Evolutionary conservation across 2,888 invertebrate genomes (phyloP).

Genomic region (Crocallis elinguaria): DNA sequence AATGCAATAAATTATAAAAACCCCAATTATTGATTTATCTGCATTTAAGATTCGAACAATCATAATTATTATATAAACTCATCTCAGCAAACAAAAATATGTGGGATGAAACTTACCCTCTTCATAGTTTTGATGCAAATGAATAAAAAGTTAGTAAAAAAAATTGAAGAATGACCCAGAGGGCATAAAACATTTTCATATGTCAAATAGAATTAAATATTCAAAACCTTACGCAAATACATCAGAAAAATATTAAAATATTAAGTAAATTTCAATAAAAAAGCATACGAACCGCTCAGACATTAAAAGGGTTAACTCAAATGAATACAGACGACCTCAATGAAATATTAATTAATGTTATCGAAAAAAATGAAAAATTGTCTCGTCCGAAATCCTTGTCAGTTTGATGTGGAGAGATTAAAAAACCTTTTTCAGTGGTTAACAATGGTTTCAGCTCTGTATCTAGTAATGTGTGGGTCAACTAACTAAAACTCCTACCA

Average conservation of each 20-base stretch:
- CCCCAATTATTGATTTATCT: too few relatives aligned
- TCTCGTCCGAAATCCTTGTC: neutral
- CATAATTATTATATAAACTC: too few relatives aligned
- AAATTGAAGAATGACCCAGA: too few relatives aligned
- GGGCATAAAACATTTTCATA: neutral
- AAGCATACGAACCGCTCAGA: slow-evolving; percentile 21
- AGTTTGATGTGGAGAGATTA: neutral
- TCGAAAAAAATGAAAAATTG: slow-evolving; percentile 8
- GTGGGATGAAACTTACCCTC: too few relatives aligned
- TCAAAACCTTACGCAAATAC: slow-evolving; percentile 8
- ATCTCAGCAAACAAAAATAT: too few relatives aligned
- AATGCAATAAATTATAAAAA: too few relatives aligned
- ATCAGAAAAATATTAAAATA: slow-evolving; percentile 10
- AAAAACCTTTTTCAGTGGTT: neutral
- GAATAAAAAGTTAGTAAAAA: too few relatives aligned
- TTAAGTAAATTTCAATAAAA: slow-evolving; percentile 18
- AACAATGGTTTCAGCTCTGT: too few relatives aligned
- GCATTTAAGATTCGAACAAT: too few relatives aligned
- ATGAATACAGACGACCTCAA: slow-evolving; percentile 29
- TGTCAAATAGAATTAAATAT: slow-evolving; percentile 5
- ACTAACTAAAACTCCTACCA: too few relatives aligned
- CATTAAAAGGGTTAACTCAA: slow-evolving; percentile 32
- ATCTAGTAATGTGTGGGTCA: too few relatives aligned
- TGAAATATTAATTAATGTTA: slow-evolving; percentile 27
- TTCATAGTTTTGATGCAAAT: too few relatives aligned